Percentiles rank a stretch among this genome's conserved stretches.
phyloP scores from a whole-genome alignment of 2,113 vertebrate genomes.

The Dunckerocampus dactyliophorus region DNA sequence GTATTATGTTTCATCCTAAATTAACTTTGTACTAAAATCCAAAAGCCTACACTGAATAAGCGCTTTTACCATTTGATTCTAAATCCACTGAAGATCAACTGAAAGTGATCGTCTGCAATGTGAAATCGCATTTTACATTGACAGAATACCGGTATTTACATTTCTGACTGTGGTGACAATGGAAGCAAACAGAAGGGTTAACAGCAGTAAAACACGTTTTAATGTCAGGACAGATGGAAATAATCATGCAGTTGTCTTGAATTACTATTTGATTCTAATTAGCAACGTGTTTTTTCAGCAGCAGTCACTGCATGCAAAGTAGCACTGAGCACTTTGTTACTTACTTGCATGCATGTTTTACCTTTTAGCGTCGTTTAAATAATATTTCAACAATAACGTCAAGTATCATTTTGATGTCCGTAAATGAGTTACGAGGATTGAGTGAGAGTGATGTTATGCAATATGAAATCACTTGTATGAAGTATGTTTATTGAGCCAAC shows the following conservation, averaged over 20 bases:
- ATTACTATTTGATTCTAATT: no score
- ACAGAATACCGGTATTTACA: background rate
- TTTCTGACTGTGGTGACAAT: no score
- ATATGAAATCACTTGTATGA: constrained; percentile 18
- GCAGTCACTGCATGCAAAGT: no score
- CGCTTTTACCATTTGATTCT: background rate
- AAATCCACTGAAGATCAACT: background rate
- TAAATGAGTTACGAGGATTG: background rate
- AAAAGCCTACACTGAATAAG: constrained; percentile 1
- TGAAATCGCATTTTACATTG: constrained; percentile 17
- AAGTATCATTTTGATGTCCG: constrained; percentile 1
- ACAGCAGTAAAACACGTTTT: background rate
- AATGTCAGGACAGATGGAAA: no score
- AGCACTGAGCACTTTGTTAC: no score
- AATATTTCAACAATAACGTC: background rate
- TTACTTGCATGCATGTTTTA: no score
- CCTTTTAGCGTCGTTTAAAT: background rate
- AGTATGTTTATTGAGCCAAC: constrained; percentile 2
- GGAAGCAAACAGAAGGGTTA: no score
- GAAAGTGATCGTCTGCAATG: background rate
- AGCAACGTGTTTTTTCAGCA: no score
- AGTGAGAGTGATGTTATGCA: constrained; percentile 2
- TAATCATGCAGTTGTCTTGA: background rate
- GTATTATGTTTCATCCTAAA: background rate
- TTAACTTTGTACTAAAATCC: constrained; percentile 3